Percentiles rank a stretch among this genome's conserved stretches.
Conservation (phyloP, 2,113 vertebrate genomes). For the Arizona elegans region DNA sequence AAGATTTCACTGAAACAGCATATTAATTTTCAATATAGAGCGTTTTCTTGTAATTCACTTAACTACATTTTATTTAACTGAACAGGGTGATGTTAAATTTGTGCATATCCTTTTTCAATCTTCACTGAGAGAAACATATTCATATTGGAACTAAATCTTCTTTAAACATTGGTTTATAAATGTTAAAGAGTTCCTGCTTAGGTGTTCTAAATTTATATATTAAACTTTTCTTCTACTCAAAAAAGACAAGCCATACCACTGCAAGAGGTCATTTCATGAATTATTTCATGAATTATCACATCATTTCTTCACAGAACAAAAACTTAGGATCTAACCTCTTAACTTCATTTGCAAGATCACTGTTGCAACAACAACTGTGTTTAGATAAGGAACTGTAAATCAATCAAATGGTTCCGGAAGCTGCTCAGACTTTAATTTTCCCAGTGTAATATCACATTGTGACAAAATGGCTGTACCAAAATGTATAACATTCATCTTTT, state of each 20-base stretch:
- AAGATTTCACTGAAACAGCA: neutral
- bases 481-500: neutral
- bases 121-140: neutral
- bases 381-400: neutral
- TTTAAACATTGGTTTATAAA: neutral
- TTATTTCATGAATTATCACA: neutral
- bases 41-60: slow-evolving; percentile 2
- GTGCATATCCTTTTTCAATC: neutral
- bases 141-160: neutral
- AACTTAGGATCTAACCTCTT: neutral
- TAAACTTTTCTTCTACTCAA: no score
- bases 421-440: neutral
- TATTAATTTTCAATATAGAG: neutral
- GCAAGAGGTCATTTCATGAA: neutral
- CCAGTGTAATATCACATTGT: neutral
- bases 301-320: neutral
- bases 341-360: neutral
- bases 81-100: neutral
- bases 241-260: neutral
- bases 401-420: neutral
- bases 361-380: neutral
- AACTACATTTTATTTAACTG: neutral
- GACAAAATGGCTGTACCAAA: neutral
- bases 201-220: neutral
- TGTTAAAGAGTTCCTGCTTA: neutral